Evolutionary conservation across 2,113 vertebrate genomes (phyloP), one percentile per base, ranked within the genome.

Genomic region (Polyodon spathula): DNA sequence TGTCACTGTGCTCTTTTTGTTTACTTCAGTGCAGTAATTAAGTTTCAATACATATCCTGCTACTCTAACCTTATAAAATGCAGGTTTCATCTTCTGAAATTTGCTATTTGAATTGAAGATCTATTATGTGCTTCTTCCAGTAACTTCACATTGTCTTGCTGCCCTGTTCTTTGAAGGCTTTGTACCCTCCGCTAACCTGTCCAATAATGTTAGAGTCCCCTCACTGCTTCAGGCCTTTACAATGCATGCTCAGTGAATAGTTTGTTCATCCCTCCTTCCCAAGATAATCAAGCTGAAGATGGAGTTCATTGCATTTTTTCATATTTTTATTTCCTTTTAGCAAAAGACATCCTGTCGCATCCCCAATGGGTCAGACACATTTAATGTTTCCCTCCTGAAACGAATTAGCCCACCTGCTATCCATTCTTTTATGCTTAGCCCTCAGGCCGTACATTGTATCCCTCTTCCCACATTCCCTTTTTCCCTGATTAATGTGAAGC

Each of bases 291-390:
- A 41, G 44, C 44, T 10, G 39, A 40, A 50, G n/a, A 15, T 7
- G 27, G 37, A 15, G 17, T 10, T 5, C 4, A 27, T 27, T 27
- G 27, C 3, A 27, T 27, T 27, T 3, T 7, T 55, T 38, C 5
- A n/a, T 11, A 5, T 54, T n/a, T 60, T 43, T 17, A 38, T 44
- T 60, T 27, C 17, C 43, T 11, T 58, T 44, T 44, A 43, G 55
- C 39, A 56, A 59, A 64, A 48, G 38, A 42, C 48, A 27, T 59
- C 54, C 52, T 65, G 53, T 60, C 48, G 37, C 37, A 48, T 60
- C 59, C 38, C 39, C 6, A 56, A 40, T 37, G 61, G 7, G 12
- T 54, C 14, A 38, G 41, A 43, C 27, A n/a, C 14, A 66, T 56
- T 56, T 66, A 50, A 61, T 66, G 37, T 51, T 16, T 41, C 39